A percentile compares a stretch with the other conserved stretches of the same genome.
These are phyloP conservation scores for Dascyllus trimaculatus DNA, from an alignment of 2,113 vertebrate species.

Conservation along the genomic window DNA sequence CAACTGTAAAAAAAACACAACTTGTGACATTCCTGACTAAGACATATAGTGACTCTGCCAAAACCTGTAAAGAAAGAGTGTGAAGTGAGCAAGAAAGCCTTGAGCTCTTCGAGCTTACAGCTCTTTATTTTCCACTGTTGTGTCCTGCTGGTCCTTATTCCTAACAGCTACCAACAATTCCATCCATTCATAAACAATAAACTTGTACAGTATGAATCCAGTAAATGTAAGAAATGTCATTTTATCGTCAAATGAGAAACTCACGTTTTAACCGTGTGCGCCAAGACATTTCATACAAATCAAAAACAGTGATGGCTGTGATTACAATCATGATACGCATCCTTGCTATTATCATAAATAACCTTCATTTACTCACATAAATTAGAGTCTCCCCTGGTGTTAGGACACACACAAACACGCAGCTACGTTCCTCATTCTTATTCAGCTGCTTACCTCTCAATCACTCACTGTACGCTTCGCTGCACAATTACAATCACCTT, in stretches of 20 bases:
- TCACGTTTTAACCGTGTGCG: not conserved
- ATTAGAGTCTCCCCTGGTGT: constrained; percentile 41
- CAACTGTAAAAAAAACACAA: too few relatives aligned
- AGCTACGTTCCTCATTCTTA: constrained; percentile 64
- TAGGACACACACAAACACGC: constrained; percentile 15
- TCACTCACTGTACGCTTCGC: constrained; percentile 70
- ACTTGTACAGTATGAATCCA: not conserved
- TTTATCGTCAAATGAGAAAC: not conserved
- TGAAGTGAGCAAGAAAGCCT: not conserved
- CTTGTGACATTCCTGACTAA: not conserved
- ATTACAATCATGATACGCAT: constrained; percentile 62
- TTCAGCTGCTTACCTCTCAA: constrained; percentile 76
- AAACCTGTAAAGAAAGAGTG: not conserved
- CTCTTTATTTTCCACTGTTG: not conserved
- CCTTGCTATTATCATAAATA: constrained; percentile 56
- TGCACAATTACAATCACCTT: constrained; percentile 82
- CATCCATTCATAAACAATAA: constrained; percentile 15
- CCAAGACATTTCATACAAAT: not conserved
- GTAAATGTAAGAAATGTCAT: constrained; percentile 8
- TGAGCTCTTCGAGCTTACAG: not conserved
- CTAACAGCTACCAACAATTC: constrained; percentile 1
- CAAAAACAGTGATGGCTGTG: constrained; percentile 32
- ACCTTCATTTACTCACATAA: constrained; percentile 21
- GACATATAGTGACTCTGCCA: not conserved
- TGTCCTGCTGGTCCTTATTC: not conserved